Conservation (phyloP, 2,113 vertebrate species). For the Malurus elegans region DNA sequence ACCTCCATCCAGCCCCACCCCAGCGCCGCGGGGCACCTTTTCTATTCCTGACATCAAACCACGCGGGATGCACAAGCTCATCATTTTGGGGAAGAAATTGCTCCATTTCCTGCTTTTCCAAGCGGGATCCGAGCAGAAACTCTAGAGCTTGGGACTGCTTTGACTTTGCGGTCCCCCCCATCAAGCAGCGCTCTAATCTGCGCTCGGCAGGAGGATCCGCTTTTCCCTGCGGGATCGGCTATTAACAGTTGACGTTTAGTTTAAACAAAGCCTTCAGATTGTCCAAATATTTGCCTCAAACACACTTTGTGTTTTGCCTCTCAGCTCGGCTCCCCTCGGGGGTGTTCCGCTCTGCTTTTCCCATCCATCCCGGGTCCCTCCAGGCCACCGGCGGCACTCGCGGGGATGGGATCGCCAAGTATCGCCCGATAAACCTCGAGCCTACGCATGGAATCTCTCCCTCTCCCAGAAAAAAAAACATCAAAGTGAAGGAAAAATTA, state of each 20-base stretch:
- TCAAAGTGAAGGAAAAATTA: background rate
- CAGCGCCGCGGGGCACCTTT: fast-evolving
- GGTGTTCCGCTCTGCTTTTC: background rate
- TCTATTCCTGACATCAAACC: background rate
- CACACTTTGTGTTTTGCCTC: background rate
- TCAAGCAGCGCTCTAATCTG: background rate
- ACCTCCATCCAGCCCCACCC: background rate
- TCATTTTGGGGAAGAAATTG: background rate
- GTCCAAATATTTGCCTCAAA: conserved; percentile 68
- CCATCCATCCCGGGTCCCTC: background rate
- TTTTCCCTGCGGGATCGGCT: conserved; percentile 11
- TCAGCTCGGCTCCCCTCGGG: background rate
- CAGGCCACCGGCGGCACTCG: background rate
- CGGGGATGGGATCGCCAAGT: background rate
- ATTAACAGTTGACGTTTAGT: conserved; percentile 32
- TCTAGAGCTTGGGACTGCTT: background rate
- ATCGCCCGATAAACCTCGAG: background rate
- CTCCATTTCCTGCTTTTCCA: background rate
- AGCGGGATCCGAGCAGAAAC: background rate
- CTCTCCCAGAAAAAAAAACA: background rate
- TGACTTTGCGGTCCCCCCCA: background rate
- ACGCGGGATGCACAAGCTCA: fast-evolving
- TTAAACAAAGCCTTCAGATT: conserved; percentile 56
- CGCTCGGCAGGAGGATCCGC: conserved; percentile 1
- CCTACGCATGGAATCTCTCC: background rate